Percentiles rank a stretch among this genome's conserved stretches.
These are phyloP conservation scores for Apodemia duryi DNA, from an alignment of 2,888 invertebrate species.

Conservation along the genomic window DNA sequence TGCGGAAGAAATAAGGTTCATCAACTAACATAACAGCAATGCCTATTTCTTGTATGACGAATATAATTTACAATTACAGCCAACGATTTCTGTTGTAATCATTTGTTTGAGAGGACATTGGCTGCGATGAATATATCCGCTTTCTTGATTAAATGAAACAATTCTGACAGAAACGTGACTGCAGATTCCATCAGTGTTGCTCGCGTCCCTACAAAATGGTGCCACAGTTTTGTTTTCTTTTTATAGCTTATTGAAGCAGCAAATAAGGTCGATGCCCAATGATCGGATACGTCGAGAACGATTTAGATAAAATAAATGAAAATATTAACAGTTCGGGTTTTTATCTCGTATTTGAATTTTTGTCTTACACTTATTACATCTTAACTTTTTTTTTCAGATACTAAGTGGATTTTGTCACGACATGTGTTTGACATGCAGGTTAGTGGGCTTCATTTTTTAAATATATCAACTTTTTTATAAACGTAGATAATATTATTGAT, in stretches of 20 bases:
- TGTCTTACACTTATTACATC: slow-evolving; percentile 8
- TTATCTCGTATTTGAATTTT: neutral
- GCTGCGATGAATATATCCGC: slow-evolving; percentile 41
- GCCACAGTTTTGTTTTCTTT: slow-evolving; percentile 15
- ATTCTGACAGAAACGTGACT: slow-evolving; percentile 26
- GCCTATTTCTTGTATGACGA: slow-evolving; percentile 16
- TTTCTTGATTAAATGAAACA: slow-evolving; percentile 61
- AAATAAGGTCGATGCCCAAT: slow-evolving; percentile 16
- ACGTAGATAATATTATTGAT: neutral
- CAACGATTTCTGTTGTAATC: slow-evolving; percentile 23
- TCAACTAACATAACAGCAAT: neutral
- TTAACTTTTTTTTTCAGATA: slow-evolving; percentile 28
- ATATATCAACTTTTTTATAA: neutral
- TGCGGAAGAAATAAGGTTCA: neutral
- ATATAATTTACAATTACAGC: slow-evolving; percentile 23
- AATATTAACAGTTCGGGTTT: slow-evolving; percentile 27
- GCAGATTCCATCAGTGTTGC: slow-evolving; percentile 24
- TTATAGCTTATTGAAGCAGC: slow-evolving; percentile 15
- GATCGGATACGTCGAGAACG: slow-evolving; percentile 9
- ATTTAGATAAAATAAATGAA: slow-evolving; percentile 42
- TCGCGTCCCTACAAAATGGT: slow-evolving; percentile 13
- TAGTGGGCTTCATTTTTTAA: slow-evolving; percentile 10
- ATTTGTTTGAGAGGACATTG: slow-evolving; percentile 26
- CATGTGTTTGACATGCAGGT: slow-evolving; percentile 21
- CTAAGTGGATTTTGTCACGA: slow-evolving; percentile 13